Base-by-base conservation (phyloP, 2,888 invertebrate genomes). In the Spilosoma lubricipeda region DNA sequence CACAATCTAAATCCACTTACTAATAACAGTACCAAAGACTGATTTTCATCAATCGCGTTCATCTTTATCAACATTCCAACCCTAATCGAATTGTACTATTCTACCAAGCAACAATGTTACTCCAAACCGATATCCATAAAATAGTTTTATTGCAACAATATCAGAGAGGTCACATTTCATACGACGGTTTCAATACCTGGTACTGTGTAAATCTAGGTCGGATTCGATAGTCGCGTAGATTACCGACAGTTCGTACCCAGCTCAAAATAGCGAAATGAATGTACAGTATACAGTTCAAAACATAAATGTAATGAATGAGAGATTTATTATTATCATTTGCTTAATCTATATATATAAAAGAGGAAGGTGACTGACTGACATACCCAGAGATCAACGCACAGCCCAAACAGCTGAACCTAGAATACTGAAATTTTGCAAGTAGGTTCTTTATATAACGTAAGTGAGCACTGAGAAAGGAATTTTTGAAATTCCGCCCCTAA, bases 161-260 rank as follows among this genome's bases (percentile, higher is more conserved):
- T 72, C 59, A 59, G 68, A 63, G 7, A 59, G 72, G 42, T 68
- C 45, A 72, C 23, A 63, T 72, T 72, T 59, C 39, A 66, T 8
- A 65, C 66, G 33, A 52, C 63, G n/a, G 52, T 56, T 56, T 66
- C 66, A 56, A 70, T 70, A 70, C 70, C 52, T 66, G 67, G 63
- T 33, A 33, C 30, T 63, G 18, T 30, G 18, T 45, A 33, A 63
- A 72, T 67, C 27, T 42, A 59, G 59, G 59, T 27, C 70, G 63
- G 23, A 8, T 30, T 70, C 63, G 70, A 74, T 48, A 67, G 56
- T 30, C 59, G 42, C 30, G n/a, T 30, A 33, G 68, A 72, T 68
- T 68, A 65, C 23, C 27, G 59, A 67, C 67, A 67, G 39, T 23
- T 67, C 27, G 20, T 72, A 59, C 39, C 9, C 33, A 39, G 39